Conservation (phyloP, 2,888 invertebrate genomes). For the Phania funesta region DNA sequence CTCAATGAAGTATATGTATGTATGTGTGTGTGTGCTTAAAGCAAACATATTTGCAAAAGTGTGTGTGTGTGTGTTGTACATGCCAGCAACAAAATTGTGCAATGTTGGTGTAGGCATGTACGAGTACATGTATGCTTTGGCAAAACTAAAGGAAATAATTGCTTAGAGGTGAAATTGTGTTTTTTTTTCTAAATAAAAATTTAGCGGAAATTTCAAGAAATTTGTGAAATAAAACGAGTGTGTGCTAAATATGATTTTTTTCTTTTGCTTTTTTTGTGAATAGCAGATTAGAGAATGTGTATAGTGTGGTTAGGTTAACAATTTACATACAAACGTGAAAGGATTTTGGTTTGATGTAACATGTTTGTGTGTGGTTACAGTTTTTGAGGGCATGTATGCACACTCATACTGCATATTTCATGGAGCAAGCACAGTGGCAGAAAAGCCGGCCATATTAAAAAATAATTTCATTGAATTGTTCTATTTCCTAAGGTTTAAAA, state of each 20-base stretch:
- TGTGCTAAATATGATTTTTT: constrained; percentile 21
- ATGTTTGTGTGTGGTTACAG: background rate
- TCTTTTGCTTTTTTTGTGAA: constrained; percentile 6
- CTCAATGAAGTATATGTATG: background rate
- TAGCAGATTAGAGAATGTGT: constrained; percentile 5
- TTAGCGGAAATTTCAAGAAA: constrained; percentile 55
- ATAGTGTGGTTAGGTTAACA: constrained; percentile 21
- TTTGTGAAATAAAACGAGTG: constrained; percentile 6
- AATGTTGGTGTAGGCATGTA: background rate
- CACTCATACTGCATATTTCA: too few relatives aligned
- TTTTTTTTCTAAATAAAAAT: constrained; percentile 21
- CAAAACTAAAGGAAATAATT: constrained; percentile 43
- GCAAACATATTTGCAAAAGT: constrained; percentile 20
- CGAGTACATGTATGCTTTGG: constrained; percentile 30
- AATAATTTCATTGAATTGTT: too few relatives aligned
- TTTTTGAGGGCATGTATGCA: background rate
- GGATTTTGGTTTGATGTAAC: constrained; percentile 1
- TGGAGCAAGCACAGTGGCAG: background rate
- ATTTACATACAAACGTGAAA: constrained; percentile 8
- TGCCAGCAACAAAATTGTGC: background rate
- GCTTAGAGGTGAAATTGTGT: constrained; percentile 29
- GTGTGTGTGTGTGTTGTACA: constrained; percentile 4
- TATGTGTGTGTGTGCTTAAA: background rate
- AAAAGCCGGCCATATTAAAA: background rate
- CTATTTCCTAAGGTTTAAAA: too few relatives aligned